Conservation (phyloP, 2,888 invertebrate genomes). For the Orthonychiurus folsomi region DNA sequence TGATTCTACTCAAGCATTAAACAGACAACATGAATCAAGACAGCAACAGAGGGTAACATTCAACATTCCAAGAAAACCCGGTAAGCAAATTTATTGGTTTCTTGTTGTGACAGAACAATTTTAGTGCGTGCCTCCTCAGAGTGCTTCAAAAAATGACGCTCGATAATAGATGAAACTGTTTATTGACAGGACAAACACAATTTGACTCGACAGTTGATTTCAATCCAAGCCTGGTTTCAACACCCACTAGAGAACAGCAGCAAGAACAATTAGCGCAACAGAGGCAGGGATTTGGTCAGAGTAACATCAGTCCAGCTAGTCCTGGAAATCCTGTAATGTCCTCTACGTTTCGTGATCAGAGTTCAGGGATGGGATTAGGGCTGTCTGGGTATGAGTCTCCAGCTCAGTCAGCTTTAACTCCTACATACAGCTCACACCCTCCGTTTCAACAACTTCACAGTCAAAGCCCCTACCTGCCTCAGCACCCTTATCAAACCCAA, state of each 20-base stretch:
- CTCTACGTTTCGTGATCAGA: not conserved
- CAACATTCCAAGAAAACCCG: not conserved
- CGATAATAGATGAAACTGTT: no score
- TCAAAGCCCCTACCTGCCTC: not conserved
- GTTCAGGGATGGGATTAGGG: no score
- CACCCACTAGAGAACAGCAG: constrained; percentile 28
- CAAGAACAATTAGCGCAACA: constrained; percentile 16
- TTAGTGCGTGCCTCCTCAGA: no score
- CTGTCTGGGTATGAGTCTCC: not conserved
- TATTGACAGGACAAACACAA: not conserved
- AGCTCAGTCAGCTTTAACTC: not conserved
- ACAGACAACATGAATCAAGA: constrained; percentile 7
- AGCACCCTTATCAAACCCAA: not conserved
- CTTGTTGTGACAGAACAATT: no score
- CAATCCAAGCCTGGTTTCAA: constrained; percentile 39
- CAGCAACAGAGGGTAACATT: constrained; percentile 7
- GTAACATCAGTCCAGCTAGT: constrained; percentile 25
- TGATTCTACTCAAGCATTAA: not conserved
- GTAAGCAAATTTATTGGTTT: constrained; percentile 2
- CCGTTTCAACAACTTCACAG: constrained; percentile 11
- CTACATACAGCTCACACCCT: constrained; percentile 9
- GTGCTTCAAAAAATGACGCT: not conserved
- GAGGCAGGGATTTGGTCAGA: constrained; percentile 7
- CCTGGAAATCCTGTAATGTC: constrained; percentile 15
- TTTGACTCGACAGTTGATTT: constrained; percentile 34